Evolutionary conservation across 2,797 vertebrate genomes (phyloP).

Genomic region (Spondyliosoma cantharus): DNA sequence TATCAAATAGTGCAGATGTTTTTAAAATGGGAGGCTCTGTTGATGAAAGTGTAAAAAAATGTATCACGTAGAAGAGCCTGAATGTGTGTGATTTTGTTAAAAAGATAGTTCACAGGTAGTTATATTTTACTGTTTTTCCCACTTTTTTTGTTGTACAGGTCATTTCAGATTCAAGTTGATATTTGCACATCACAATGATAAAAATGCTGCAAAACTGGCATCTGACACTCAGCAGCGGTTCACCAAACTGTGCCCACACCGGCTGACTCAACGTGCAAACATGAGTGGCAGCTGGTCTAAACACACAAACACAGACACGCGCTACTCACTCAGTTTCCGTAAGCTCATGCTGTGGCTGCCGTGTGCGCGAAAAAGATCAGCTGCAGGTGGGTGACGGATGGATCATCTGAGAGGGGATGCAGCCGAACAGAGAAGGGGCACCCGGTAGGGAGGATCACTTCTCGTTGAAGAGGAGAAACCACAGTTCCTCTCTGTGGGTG

Average conservation of each 20-base stretch:
- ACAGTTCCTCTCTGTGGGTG: conserved; percentile 49
- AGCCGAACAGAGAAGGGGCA: conserved; percentile 4
- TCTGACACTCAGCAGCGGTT: neutral
- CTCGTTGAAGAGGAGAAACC: conserved; percentile 13
- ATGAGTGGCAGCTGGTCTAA: neutral
- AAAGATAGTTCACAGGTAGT: too few species aligned
- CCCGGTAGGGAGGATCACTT: neutral
- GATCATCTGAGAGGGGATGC: conserved; percentile 28
- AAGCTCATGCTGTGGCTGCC: conserved; percentile 75
- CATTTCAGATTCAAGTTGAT: neutral
- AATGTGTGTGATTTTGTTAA: too few species aligned
- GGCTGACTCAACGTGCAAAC: neutral
- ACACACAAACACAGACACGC: conserved; percentile 22
- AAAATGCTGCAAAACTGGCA: neutral
- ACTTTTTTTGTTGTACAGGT: neutral
- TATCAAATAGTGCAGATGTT: too few species aligned
- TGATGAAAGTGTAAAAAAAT: too few species aligned
- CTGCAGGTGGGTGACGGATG: conserved; percentile 30
- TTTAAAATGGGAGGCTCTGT: too few species aligned
- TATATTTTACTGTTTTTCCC: too few species aligned
- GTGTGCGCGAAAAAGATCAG: conserved; percentile 6
- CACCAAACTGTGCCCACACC: neutral
- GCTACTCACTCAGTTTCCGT: conserved; percentile 81
- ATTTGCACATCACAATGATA: neutral
- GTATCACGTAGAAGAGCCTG: too few species aligned